A percentile compares a stretch with the other conserved stretches of the same genome.
These are phyloP conservation scores for Drosophila kurseongensis DNA, from an alignment of 1,140 invertebrate genomes.

Conservation along the genomic window DNA sequence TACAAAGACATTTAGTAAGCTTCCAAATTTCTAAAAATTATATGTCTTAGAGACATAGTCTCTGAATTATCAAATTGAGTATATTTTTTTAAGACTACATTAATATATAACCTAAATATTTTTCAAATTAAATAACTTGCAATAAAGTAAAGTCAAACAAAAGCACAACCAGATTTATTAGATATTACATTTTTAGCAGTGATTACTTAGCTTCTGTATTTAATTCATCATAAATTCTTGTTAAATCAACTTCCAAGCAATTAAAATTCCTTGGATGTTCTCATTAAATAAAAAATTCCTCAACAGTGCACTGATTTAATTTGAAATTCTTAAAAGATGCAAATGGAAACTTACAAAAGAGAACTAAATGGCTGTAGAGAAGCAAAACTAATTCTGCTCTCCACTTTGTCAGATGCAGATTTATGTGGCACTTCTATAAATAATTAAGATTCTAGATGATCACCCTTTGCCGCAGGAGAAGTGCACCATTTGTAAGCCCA, in stretches of 20 bases:
- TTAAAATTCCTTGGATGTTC: background rate
- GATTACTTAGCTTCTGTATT: background rate
- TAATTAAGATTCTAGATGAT: slow-evolving; percentile 43
- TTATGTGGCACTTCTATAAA: slow-evolving; percentile 46
- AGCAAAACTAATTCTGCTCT: background rate
- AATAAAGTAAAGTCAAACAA: too few species aligned
- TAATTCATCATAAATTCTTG: background rate
- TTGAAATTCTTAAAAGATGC: background rate
- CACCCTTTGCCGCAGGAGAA: slow-evolving; percentile 15
- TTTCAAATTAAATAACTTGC: too few species aligned
- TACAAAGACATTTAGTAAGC: too few species aligned
- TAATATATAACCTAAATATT: too few species aligned
- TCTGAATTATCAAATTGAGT: too few species aligned
- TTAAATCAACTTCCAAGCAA: background rate
- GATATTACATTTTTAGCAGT: background rate
- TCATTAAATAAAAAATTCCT: background rate
- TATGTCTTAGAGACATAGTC: too few species aligned
- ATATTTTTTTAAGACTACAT: too few species aligned
- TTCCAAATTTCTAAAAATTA: too few species aligned
- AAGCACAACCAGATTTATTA: background rate
- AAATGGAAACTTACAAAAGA: slow-evolving; percentile 11
- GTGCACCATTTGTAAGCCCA: slow-evolving; percentile 33
- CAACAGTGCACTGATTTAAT: slow-evolving; percentile 13
- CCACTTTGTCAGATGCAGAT: slow-evolving; percentile 5
- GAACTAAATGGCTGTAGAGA: slow-evolving; percentile 13